Evolutionary conservation across 2,797 vertebrate genomes (phyloP), one percentile per base, ranked within the genome.

Genomic region (Echeneis naucrates): DNA sequence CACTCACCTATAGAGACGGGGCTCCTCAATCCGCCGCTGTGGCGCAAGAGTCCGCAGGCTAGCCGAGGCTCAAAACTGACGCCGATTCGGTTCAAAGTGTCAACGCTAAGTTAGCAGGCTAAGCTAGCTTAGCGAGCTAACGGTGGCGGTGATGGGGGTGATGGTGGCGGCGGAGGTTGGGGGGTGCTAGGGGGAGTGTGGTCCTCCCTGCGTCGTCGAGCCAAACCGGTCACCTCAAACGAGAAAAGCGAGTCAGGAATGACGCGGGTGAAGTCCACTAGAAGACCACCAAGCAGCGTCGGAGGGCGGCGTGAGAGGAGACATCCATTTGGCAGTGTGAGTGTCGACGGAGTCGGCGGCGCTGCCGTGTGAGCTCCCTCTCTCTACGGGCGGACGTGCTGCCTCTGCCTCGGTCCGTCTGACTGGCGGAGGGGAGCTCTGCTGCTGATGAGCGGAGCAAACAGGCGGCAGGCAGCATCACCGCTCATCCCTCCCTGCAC

Each of bases 121-220:
- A 86, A n/a, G 84, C 73, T 93, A 92, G 91, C 90, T 85, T 90
- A 83, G 84, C 84, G 55, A 33, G 91, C 90, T 92, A 91, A 79
- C 88, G 86, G 48, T 75, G 47, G 16, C 53, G 63, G 27, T 64
- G 24, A 17, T 19, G 13, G 8, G 68, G 23, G 23, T n/a, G 13
- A 9, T 68, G 0, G 37, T 4, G 38, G 40, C 10, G 57, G 51
- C 6, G 16, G 24, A 5, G 3, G 47, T 13, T 3, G 12, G 47
- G 2, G 5, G 9, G 21, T 10, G 40, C 2, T 7, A 57, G 77
- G 74, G 63, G 63, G 65, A 67, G 85, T 77, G 69, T 66, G 86
- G 72, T 83, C 77, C 87, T 77, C 60, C 74, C 64, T 33, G 63
- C 60, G 84, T 72, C 82, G 88, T 74, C 87, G 84, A 87, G 80